Conservation (phyloP, 2,797 vertebrate species). For the Perdix hodgsoniae region DNA sequence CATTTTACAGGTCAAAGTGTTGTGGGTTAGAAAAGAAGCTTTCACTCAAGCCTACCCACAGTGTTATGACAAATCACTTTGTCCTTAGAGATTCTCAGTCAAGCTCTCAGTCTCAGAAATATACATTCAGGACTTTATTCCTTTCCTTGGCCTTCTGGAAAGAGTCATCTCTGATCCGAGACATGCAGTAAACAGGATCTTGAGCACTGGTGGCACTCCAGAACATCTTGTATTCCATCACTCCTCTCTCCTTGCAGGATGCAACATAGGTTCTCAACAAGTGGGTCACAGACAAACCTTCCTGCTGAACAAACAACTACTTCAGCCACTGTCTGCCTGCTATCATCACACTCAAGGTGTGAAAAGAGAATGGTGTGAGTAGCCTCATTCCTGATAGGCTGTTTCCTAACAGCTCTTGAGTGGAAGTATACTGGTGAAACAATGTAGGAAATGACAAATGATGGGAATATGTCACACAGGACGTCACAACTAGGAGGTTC, state of each 20-base stretch:
- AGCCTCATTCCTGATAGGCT: not conserved
- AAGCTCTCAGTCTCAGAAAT: not conserved
- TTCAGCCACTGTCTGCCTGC: rapidly evolving
- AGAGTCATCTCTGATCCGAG: not conserved
- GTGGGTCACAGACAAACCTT: not conserved
- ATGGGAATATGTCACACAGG: not conserved
- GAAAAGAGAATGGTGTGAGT: not conserved
- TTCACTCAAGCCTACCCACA: not conserved
- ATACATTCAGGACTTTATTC: not conserved
- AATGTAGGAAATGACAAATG: not conserved
- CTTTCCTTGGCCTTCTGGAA: not conserved
- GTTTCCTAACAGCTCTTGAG: not conserved
- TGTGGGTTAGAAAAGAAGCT: not conserved
- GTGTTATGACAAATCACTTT: rapidly evolving
- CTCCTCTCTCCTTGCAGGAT: not conserved
- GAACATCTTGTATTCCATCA: rapidly evolving
- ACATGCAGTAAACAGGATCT: not conserved
- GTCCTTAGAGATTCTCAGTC: not conserved
- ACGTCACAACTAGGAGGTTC: rapidly evolving
- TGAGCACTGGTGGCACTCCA: not conserved
- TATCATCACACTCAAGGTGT: not conserved
- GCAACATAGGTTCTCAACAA: not conserved
- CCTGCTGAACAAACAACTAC: not conserved
- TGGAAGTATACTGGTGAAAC: not conserved
- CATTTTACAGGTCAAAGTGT: rapidly evolving